Percentiles rank a stretch among this genome's conserved stretches.
Conservation (phyloP, 2,888 invertebrate genomes). For the Adelphocoris suturalis region DNA sequence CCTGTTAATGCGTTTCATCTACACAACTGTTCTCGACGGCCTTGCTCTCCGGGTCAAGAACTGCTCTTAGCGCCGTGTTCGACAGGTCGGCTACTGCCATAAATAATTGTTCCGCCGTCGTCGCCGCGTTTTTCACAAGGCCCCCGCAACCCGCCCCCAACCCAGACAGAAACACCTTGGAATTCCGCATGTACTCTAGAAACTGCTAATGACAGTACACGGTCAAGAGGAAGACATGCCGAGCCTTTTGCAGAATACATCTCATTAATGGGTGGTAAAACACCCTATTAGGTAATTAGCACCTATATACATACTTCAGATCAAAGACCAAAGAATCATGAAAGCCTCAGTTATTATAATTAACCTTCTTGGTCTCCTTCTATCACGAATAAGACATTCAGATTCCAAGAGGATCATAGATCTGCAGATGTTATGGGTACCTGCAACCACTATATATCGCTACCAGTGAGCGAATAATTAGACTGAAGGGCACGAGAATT, state of each 20-base stretch:
- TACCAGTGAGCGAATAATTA: too few relatives aligned
- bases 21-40: background rate
- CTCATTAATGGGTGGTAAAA: background rate
- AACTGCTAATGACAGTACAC: background rate
- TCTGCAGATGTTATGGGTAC: too few relatives aligned
- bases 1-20: constrained; percentile 1
- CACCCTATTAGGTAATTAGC: background rate
- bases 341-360: too few relatives aligned
- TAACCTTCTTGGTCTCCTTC: too few relatives aligned
- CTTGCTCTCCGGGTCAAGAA: constrained; percentile 36
- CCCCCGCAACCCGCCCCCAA: background rate
- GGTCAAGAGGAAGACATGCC: background rate
- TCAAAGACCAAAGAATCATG: too few relatives aligned
- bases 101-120: constrained; percentile 4
- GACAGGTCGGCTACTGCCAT: constrained; percentile 4
- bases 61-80: constrained; percentile 20
- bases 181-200: background rate
- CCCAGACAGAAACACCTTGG: background rate
- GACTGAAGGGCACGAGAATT: too few relatives aligned
- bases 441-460: too few relatives aligned
- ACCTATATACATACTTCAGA: background rate
- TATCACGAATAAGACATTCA: too few relatives aligned
- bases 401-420: too few relatives aligned
- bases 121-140: background rate
- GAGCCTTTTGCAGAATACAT: background rate